These are phyloP conservation scores for Saccopteryx leptura DNA, from an alignment of 2,113 vertebrate genomes.

Conservation along the genomic window DNA sequence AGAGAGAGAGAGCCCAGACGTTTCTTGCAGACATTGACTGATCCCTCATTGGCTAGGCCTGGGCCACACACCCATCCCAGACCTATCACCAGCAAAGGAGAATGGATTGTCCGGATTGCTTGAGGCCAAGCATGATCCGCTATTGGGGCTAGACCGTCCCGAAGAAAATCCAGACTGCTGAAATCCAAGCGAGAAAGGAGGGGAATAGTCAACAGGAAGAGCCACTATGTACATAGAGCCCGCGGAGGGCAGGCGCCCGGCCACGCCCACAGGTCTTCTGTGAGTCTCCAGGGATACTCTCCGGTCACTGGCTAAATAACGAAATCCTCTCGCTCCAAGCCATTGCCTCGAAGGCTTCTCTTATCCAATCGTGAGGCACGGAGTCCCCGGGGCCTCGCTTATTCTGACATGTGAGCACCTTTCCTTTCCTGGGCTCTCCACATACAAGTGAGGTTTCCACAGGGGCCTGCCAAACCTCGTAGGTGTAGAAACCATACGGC, in stretches of 20 bases:
- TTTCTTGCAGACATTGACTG: background rate
- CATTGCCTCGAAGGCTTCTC: background rate
- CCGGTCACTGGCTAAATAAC: background rate
- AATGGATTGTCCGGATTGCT: background rate
- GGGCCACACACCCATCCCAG: background rate
- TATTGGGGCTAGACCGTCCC: background rate
- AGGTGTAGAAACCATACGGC: background rate
- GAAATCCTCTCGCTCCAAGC: background rate
- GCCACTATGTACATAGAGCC: background rate
- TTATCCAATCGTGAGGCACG: background rate
- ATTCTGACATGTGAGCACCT: background rate
- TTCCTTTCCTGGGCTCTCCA: background rate
- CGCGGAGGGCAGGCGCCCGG: background rate
- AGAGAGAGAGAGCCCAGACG: background rate
- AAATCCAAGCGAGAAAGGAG: background rate
- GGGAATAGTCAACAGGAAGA: background rate
- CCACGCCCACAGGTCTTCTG: background rate
- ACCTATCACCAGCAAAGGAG: background rate
- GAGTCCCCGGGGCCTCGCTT: rapidly evolving
- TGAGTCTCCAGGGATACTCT: background rate
- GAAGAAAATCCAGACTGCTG: background rate
- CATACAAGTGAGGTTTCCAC: background rate
- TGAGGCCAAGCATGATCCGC: background rate
- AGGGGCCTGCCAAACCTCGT: background rate
- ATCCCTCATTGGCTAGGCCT: background rate